These are phyloP conservation scores for Probosciger aterrimus DNA, from an alignment of 2,113 vertebrate species.

Conservation along the genomic window DNA sequence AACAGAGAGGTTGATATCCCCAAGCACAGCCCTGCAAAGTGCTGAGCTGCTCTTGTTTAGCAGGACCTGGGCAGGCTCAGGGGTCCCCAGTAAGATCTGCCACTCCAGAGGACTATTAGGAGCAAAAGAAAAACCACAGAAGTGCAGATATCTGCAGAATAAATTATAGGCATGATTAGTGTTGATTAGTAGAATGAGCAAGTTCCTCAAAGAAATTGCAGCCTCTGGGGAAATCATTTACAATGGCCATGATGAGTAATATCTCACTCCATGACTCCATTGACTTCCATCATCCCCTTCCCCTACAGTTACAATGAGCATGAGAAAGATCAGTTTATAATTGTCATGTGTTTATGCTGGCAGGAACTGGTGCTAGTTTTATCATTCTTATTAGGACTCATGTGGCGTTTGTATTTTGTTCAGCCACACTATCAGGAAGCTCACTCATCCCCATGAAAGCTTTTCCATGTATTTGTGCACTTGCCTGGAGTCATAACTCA, in stretches of 20 bases:
- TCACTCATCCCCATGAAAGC: background rate
- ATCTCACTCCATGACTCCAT: background rate
- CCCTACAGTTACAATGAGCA: background rate
- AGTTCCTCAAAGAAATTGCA: background rate
- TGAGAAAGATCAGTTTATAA: background rate
- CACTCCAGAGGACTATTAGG: background rate
- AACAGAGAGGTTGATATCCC: background rate
- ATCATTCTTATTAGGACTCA: background rate
- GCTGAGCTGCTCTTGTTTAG: background rate
- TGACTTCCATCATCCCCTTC: background rate
- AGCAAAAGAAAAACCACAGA: background rate
- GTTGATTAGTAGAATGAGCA: background rate
- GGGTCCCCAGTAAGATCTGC: rapidly evolving
- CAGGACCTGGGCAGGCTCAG: background rate
- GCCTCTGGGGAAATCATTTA: slow-evolving; percentile 11
- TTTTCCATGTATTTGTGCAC: background rate
- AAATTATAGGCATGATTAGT: background rate
- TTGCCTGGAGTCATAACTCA: background rate
- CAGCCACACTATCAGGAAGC: background rate
- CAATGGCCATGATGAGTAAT: background rate
- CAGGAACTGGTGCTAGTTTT: background rate
- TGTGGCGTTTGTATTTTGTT: background rate
- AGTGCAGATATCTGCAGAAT: background rate
- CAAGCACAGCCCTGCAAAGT: background rate
- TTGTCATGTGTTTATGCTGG: background rate